These are phyloP conservation scores for Bombus superbus DNA, from an alignment of 1,140 invertebrate species.

Conservation along the genomic window DNA sequence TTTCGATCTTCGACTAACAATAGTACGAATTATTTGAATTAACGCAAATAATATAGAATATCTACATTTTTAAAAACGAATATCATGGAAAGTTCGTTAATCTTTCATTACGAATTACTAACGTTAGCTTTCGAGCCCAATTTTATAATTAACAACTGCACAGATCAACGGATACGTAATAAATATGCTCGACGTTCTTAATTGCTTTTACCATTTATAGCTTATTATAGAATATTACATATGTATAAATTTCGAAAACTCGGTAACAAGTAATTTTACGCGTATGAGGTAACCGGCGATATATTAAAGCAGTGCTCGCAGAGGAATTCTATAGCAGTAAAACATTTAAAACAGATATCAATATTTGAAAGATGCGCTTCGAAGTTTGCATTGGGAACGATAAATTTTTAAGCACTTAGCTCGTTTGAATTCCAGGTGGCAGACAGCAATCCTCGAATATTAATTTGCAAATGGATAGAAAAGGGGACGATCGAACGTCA, in stretches of 20 bases:
- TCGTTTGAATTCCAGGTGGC: neutral
- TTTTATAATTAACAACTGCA: neutral
- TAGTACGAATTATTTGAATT: neutral
- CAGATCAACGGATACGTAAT: neutral
- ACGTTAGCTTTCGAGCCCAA: neutral
- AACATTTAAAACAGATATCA: neutral
- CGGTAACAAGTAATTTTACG: too few species aligned
- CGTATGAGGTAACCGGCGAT: neutral
- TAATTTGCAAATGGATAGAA: constrained; percentile 32
- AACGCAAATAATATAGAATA: neutral
- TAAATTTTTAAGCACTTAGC: constrained; percentile 1
- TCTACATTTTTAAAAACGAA: neutral
- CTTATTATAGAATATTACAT: too few species aligned
- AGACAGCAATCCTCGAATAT: neutral
- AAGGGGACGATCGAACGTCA: neutral
- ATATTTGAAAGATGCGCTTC: neutral
- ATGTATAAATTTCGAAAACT: too few species aligned
- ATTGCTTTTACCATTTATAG: too few species aligned
- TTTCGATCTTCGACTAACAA: too few species aligned
- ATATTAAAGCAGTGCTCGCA: neutral
- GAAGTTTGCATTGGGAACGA: neutral
- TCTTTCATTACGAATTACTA: neutral
- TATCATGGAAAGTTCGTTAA: neutral
- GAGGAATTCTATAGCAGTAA: neutral
- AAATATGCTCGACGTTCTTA: too few species aligned